A percentile compares a stretch with the other conserved stretches of the same genome.
These are phyloP conservation scores for Zoroaster sp. DNA, from an alignment of 53 echinoderm and acorn worm genomes.

Conservation along the genomic window DNA sequence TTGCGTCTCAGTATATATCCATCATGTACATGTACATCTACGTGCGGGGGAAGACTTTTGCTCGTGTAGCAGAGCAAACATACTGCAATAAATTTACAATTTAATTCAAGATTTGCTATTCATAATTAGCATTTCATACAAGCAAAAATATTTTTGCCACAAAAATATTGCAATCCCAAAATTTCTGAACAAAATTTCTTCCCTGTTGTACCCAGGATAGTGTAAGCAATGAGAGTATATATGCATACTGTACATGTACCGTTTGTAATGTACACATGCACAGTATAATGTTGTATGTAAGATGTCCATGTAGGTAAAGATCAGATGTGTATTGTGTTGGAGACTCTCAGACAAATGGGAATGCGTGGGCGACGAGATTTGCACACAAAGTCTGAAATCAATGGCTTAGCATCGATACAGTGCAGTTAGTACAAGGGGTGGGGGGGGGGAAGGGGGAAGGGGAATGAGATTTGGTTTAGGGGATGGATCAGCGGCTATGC, in stretches of 20 bases:
- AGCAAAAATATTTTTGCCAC: no score
- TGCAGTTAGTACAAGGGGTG: not conserved
- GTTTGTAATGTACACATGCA: not conserved
- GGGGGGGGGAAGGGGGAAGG: not conserved
- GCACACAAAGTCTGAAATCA: conserved; percentile 11
- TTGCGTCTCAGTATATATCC: not conserved
- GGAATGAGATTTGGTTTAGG: not conserved
- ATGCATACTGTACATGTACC: no score
- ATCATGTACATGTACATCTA: not conserved
- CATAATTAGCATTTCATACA: no score
- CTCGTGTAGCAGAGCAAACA: no score
- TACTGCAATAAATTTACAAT: no score
- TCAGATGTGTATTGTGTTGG: not conserved
- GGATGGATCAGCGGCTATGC: not conserved
- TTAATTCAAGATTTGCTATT: no score
- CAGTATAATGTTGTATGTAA: no score
- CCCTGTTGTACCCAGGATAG: no score
- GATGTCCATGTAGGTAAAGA: not conserved
- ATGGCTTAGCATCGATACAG: conserved; percentile 5
- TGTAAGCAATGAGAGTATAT: not conserved
- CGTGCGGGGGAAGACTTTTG: no score
- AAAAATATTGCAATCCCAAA: no score
- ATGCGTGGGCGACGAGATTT: conserved; percentile 4
- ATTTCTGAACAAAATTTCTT: no score
- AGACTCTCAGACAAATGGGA: conserved; percentile 1